Conservation (phyloP, 2,113 vertebrate genomes). For the Emberiza fucata region DNA sequence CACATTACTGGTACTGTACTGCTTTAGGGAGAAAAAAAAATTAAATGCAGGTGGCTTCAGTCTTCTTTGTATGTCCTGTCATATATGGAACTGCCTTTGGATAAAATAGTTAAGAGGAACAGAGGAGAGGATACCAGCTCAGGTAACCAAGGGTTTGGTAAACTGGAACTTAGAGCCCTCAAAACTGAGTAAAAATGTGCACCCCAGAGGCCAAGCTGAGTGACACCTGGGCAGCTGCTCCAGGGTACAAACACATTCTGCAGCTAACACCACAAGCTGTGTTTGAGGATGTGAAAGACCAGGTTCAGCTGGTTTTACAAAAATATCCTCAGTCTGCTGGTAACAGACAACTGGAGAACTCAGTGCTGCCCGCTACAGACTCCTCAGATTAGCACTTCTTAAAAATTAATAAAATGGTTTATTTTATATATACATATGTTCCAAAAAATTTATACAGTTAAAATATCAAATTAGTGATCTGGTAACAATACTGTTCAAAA, state of each 20-base stretch:
- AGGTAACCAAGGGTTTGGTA: not conserved
- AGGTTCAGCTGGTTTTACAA: not conserved
- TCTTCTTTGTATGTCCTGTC: not conserved
- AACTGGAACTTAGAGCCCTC: not conserved
- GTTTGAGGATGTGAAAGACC: not conserved
- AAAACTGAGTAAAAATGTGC: not conserved
- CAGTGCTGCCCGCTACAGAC: conserved; percentile 44
- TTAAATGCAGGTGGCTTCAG: not conserved
- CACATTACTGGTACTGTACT: not conserved
- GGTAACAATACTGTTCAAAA: conserved; percentile 94
- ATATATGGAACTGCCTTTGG: not conserved
- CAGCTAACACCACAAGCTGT: not conserved
- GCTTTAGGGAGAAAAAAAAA: not conserved
- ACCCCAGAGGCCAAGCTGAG: not conserved
- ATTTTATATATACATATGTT: conserved; percentile 85
- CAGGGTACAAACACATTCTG: not conserved
- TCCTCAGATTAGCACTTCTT: conserved; percentile 59
- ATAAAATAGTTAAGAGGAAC: not conserved
- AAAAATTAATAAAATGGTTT: conserved; percentile 89
- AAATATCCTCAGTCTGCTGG: not conserved
- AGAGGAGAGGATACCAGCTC: not conserved
- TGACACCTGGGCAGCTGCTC: not conserved
- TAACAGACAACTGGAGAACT: not conserved
- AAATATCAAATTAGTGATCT: conserved; percentile 91
- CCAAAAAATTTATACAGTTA: conserved; percentile 87